These are phyloP conservation scores for Ridgeia piscesae DNA, from an alignment of 1,140 invertebrate species.

Conservation along the genomic window DNA sequence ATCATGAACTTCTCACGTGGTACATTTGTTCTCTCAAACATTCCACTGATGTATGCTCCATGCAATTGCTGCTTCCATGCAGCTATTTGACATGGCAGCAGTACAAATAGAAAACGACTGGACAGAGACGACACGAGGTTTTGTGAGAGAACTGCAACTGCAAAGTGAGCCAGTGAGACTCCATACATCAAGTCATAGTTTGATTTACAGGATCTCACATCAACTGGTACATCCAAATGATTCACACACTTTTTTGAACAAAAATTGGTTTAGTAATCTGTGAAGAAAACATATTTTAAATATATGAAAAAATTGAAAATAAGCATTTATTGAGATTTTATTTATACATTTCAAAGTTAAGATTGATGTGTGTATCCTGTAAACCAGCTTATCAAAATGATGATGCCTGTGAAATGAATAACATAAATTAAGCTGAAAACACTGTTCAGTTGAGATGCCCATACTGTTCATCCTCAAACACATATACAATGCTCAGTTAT, in stretches of 20 bases:
- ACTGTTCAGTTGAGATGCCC: not conserved
- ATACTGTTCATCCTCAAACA: not conserved
- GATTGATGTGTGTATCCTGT: not conserved
- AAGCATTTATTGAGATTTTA: not conserved
- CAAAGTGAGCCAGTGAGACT: not conserved
- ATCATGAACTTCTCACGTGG: not conserved
- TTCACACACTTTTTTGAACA: not conserved
- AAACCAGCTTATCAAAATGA: not conserved
- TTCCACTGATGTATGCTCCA: not conserved
- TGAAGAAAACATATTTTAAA: not conserved
- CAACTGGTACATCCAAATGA: not conserved
- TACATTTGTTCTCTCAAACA: not conserved
- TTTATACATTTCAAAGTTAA: not conserved
- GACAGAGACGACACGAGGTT: not conserved
- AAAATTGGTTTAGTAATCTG: not conserved
- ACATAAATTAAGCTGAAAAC: conserved; percentile 6
- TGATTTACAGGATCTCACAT: not conserved
- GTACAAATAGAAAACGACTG: not conserved
- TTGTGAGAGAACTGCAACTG: not conserved
- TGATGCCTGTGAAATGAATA: not conserved
- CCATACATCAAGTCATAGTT: not conserved
- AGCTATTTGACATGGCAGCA: not conserved
- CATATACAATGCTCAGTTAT: not conserved
- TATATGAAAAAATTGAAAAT: not conserved
- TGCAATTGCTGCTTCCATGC: not conserved